Evolutionary conservation across 2,888 invertebrate genomes (phyloP), one percentile per base, ranked within the genome.

Genomic region (Drosophila vallismaia): DNA sequence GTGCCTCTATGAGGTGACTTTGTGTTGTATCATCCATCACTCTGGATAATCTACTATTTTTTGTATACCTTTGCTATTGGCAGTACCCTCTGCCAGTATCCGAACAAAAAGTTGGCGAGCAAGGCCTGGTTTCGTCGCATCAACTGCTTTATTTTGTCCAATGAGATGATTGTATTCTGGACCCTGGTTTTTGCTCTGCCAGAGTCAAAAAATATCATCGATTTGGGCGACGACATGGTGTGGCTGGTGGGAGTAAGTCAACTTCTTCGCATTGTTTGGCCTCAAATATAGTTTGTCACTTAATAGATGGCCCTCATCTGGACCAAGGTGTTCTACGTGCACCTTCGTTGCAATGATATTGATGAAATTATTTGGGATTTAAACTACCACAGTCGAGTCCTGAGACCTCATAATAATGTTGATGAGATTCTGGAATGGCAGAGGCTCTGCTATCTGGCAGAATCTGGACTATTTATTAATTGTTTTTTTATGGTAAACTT

Each of bases 271-370:
- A 9, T 9, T n/a, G 4, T 36, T 5, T 0, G n/a, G 2, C 2
- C 44, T 24, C 10, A 19, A 29, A 24, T 38, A 0, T 52, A 6
- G n/a, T n/a, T n/a, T 6, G n/a, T 51, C 1, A 7, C 29, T 6
- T 1, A 7, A 42, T 26, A 90, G 90, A 66, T 88, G 7, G 62
- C 42, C 1, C 71, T 90, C 19, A 69, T 90, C 5, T 45, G 75
- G 0, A 69, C 74, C 12, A 89, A 89, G 63, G 51, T 76, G 1
- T 52, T 64, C 2, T 64, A 76, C 1, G 62, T 56, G 6, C 78
- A 75, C 5, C 55, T 75, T 3, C 63, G 77, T 1, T 75, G 76
- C 12, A 24, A 75, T 3, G 74, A 83, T 7, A 82, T 89, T 29
- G 84, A 88, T 42, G 46, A 48, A 1, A 77, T 89, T 3, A 64